Evolutionary conservation across 2,113 vertebrate genomes (phyloP), one percentile per base, ranked within the genome.

Genomic region (Scopus umbretta): DNA sequence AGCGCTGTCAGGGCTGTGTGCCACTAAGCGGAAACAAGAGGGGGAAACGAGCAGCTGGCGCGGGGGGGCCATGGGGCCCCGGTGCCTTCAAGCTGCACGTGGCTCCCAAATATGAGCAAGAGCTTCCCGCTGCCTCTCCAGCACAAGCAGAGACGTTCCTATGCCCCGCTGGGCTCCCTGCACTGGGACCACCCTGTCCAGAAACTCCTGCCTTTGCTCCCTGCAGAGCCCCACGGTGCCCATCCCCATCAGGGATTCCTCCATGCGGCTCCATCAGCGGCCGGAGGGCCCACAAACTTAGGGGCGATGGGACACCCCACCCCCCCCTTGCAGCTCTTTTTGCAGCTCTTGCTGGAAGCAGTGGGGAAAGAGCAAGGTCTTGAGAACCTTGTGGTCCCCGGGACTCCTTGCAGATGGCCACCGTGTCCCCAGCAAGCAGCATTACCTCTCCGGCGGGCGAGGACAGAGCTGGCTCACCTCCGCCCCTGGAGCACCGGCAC

Each of bases 381-480:
- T 1, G 2, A 75, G 45, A 71, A 16, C 34, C 5, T 0, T 4
- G 1, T 4, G 7, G 75, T 38, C 25, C 71, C 80, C 32, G 1
- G 47, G 36, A 38, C 36, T 61, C 88, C 29, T 56, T 5, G 19
- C 34, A 9, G 23, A 42, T 0, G 30, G 66, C 38, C 88, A 43
- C 73, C 43, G 1, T 3, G 34, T 38, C 49, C 95, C 92, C 90
- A 18, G 9, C 13, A 17, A 74, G 86, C 6, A 2, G 53, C 85
- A 5, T 96, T 96, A 96, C 96, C 94, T 96, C 73, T 94, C 23
- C 13, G 59, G 63, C 1, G 11, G 71, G 78, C 4, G 34, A 73
- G 78, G 79, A 34, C 55, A 6, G 93, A 62, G 91, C 81, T 6
- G 61, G 78, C 21, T 96, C 91, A 93, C 66, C 93, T 90, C 70